Conservation (phyloP, 30 jellyfish, hydroid and myxozoan species). For the Hydra vulgaris region DNA sequence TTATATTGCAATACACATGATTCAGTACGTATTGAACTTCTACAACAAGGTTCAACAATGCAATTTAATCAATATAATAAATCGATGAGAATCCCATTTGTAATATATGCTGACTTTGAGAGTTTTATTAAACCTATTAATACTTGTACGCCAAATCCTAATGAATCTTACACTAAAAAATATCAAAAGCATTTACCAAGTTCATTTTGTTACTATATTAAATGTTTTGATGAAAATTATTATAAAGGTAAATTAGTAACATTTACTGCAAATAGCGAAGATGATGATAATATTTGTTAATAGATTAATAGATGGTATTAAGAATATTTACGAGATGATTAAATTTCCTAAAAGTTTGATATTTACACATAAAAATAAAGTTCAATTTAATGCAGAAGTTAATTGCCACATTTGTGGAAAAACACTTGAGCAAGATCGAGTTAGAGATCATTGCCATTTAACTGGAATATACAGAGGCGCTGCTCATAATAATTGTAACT, state of each 20-base stretch:
- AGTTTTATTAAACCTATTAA: conserved; percentile 2
- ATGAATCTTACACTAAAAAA: not conserved
- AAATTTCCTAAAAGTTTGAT: not conserved
- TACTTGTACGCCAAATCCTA: not conserved
- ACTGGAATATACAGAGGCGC: conserved; percentile 51
- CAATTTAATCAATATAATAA: not conserved
- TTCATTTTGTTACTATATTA: not conserved
- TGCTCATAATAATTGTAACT: conserved; percentile 35
- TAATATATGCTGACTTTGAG: conserved; percentile 34
- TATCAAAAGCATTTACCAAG: conserved; percentile 2
- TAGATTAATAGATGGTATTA: not conserved
- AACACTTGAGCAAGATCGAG: not conserved
- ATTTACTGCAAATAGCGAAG: not conserved
- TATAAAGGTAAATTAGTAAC: not conserved
- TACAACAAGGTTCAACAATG: too few relatives aligned
- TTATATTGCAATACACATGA: conserved; percentile 8
- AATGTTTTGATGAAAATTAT: not conserved
- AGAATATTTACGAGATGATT: not conserved
- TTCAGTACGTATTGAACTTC: conserved; percentile 14
- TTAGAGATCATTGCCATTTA: conserved; percentile 38
- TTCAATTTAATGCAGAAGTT: not conserved
- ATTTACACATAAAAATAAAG: too few relatives aligned
- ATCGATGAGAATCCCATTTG: conserved; percentile 12
- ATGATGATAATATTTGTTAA: not conserved
- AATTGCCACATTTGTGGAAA: not conserved